Conservation (phyloP, 2,888 invertebrate genomes). For the Leucophora obtusa region DNA sequence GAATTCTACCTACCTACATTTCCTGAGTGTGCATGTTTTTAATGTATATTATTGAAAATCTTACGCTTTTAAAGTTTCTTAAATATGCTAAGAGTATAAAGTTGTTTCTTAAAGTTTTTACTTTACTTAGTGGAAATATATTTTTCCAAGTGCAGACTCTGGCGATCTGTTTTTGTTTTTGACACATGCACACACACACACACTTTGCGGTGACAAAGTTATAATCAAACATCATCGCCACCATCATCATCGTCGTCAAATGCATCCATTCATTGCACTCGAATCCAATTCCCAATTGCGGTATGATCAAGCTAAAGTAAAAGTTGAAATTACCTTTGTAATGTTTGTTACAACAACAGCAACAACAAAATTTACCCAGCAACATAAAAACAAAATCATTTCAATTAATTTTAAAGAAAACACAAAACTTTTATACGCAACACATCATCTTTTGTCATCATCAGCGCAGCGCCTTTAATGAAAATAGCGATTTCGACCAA, state of each 20-base stretch:
- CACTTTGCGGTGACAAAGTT: constrained; percentile 59
- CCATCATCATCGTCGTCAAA: constrained; percentile 33
- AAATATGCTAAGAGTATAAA: too few species aligned
- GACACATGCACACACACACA: not conserved
- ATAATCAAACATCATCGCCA: constrained; percentile 40
- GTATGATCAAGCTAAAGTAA: constrained; percentile 65
- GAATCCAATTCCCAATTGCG: constrained; percentile 64
- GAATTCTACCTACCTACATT: too few species aligned
- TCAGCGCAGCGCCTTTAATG: too few species aligned
- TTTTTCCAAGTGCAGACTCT: constrained; percentile 43
- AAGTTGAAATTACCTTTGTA: constrained; percentile 69
- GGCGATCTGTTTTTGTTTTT: constrained; percentile 40
- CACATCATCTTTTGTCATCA: constrained; percentile 44
- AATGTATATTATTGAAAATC: too few species aligned
- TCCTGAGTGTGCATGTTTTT: too few species aligned
- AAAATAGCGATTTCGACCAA: too few species aligned
- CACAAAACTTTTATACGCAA: constrained; percentile 57
- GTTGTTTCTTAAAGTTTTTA: too few species aligned
- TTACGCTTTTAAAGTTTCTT: too few species aligned
- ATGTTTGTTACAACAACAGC: constrained; percentile 62
- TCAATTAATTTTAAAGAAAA: constrained; percentile 62
- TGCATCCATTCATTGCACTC: constrained; percentile 60
- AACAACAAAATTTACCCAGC: constrained; percentile 49
- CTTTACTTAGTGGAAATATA: too few species aligned
- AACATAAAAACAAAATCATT: constrained; percentile 55